Conservation (phyloP, 2,888 invertebrate genomes). For the Fissipunctia ypsillon region DNA sequence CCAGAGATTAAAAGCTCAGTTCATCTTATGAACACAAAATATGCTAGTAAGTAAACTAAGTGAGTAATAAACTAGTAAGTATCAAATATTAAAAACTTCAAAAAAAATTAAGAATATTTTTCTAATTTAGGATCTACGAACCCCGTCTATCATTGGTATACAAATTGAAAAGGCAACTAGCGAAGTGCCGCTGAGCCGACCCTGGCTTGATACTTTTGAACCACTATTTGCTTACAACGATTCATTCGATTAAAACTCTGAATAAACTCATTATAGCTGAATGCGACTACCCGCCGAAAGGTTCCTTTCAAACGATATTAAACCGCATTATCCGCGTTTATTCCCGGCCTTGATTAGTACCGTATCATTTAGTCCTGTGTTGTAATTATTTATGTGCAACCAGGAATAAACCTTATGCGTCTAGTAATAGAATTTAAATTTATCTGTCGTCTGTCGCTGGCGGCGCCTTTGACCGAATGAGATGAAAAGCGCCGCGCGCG, state of each 20-base stretch:
- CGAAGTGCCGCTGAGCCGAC: slow-evolving; percentile 62
- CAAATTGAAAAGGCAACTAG: slow-evolving; percentile 63
- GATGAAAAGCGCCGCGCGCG: slow-evolving; percentile 89
- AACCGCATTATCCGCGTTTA: slow-evolving; percentile 89
- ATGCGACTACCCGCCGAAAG: slow-evolving; percentile 89
- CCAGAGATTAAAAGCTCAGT: too few relatives aligned
- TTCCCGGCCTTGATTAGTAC: slow-evolving; percentile 89
- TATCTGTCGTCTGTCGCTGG: slow-evolving; percentile 61
- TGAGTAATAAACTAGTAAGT: not conserved
- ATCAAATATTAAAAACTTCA: not conserved
- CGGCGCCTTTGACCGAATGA: slow-evolving; percentile 87
- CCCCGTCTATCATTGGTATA: slow-evolving; percentile 33
- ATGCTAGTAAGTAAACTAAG: too few relatives aligned
- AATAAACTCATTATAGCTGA: slow-evolving; percentile 90
- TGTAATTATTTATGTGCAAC: slow-evolving; percentile 84
- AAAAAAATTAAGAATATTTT: slow-evolving; percentile 1
- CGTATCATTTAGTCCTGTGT: slow-evolving; percentile 90
- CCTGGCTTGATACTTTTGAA: slow-evolving; percentile 70
- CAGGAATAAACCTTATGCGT: slow-evolving; percentile 69
- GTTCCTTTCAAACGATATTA: slow-evolving; percentile 89
- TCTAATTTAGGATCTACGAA: slow-evolving; percentile 37
- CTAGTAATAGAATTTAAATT: slow-evolving; percentile 68
- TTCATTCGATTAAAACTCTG: slow-evolving; percentile 89
- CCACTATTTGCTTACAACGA: slow-evolving; percentile 87
- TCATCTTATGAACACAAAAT: not conserved